Conservation (phyloP, 2,113 vertebrate species). For the Anhinga anhinga region DNA sequence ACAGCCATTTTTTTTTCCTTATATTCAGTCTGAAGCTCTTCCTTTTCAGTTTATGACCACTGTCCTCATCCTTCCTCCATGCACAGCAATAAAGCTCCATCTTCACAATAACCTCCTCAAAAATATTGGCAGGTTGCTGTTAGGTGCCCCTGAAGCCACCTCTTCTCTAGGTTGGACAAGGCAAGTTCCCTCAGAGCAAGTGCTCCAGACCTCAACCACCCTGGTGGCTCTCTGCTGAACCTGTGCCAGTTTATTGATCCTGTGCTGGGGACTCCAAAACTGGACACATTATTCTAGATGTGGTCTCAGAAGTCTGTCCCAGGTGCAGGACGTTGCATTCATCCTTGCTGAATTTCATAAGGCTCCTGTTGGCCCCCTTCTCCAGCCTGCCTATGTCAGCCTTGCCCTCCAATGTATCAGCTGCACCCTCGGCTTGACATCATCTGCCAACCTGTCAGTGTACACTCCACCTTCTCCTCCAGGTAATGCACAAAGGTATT, state of each 20-base stretch:
- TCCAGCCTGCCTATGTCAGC: background rate
- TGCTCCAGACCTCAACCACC: background rate
- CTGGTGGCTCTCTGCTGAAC: background rate
- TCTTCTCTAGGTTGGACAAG: background rate
- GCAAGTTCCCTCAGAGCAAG: background rate
- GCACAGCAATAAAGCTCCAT: background rate
- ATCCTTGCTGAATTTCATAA: background rate
- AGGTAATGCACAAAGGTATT: background rate
- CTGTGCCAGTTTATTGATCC: background rate
- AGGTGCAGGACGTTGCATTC: background rate
- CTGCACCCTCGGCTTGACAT: background rate
- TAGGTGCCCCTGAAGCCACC: background rate
- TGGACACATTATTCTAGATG: background rate
- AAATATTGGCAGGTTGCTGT: background rate
- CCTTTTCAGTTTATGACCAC: background rate
- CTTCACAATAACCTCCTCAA: background rate
- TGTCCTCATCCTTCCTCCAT: background rate
- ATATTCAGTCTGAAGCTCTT: background rate
- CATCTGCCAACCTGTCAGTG: background rate
- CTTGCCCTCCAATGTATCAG: background rate
- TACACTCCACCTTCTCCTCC: background rate
- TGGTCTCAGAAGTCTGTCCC: background rate
- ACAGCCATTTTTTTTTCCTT: background rate
- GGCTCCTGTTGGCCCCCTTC: background rate
- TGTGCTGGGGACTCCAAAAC: background rate